A percentile compares a stretch with the other conserved stretches of the same genome.
Conservation (phyloP, 1,140 invertebrate genomes). For the Conopomorpha cramerella region DNA sequence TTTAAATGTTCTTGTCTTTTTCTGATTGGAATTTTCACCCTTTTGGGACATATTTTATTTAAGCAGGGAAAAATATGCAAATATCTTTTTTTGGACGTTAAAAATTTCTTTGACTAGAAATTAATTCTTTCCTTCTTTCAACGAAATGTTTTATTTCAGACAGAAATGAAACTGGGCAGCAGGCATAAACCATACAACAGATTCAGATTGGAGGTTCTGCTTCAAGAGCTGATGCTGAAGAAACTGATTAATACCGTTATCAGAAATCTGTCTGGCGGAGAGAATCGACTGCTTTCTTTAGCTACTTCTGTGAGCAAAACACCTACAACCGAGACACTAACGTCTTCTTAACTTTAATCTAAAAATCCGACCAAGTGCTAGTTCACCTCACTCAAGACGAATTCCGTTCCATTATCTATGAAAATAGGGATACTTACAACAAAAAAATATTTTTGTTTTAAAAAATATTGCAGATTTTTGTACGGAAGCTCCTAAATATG, state of each 20-base stretch:
- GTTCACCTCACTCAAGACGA: neutral
- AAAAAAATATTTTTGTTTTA: too few relatives aligned
- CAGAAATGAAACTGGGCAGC: slow-evolving; percentile 45
- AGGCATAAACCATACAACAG: slow-evolving; percentile 15
- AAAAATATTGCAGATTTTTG: too few relatives aligned
- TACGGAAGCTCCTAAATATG: too few relatives aligned
- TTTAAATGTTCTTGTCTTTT: slow-evolving; percentile 2
- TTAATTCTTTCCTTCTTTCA: neutral
- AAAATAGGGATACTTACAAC: too few relatives aligned
- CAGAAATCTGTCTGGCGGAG: slow-evolving; percentile 29
- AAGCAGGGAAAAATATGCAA: neutral
- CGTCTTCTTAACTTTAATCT: too few relatives aligned
- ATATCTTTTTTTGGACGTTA: neutral
- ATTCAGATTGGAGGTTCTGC: slow-evolving; percentile 14
- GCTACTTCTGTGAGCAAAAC: slow-evolving; percentile 29
- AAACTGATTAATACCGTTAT: slow-evolving; percentile 17
- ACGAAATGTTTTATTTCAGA: slow-evolving; percentile 20
- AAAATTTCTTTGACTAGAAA: neutral
- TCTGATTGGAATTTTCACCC: neutral
- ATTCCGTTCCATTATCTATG: too few relatives aligned
- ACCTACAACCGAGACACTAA: too few relatives aligned
- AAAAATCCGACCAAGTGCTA: too few relatives aligned
- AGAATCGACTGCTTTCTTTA: slow-evolving; percentile 29
- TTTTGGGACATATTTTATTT: neutral
- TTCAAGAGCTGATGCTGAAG: slow-evolving; percentile 26